Percentiles rank a stretch among this genome's conserved stretches.
Evolutionary conservation across 2,888 invertebrate species (phyloP).

Genomic region (Atethmia centrago): DNA sequence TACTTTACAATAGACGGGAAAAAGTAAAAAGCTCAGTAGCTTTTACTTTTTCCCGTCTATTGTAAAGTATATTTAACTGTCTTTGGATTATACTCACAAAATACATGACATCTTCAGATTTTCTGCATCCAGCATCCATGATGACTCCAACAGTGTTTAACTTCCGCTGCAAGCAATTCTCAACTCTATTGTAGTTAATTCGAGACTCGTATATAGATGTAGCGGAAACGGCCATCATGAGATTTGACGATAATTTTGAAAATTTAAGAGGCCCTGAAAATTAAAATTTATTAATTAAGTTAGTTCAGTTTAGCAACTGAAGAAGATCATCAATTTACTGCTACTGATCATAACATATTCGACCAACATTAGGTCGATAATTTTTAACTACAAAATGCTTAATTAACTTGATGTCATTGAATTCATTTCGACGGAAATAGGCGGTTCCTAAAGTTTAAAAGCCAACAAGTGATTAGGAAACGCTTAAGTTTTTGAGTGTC

Average conservation of each 20-base stretch:
- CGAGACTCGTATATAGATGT: constrained; percentile 38
- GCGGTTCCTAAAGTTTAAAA: background rate
- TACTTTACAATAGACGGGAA: too few species aligned
- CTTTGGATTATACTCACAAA: constrained; percentile 69
- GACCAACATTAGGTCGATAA: background rate
- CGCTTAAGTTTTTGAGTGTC: constrained; percentile 2
- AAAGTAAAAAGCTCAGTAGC: too few species aligned
- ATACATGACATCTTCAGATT: constrained; percentile 65
- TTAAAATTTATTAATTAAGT: background rate
- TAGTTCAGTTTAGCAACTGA: background rate
- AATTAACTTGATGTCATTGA: background rate
- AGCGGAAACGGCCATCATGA: constrained; percentile 61
- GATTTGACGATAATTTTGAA: constrained; percentile 55
- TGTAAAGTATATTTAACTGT: too few species aligned
- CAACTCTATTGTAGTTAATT: constrained; percentile 24
- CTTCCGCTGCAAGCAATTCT: constrained; percentile 60
- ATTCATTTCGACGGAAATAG: background rate
- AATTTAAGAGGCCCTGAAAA: constrained; percentile 67
- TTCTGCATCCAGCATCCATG: constrained; percentile 61
- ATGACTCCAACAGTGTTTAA: constrained; percentile 54
- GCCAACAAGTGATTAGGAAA: background rate
- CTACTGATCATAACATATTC: background rate
- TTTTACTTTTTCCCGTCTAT: too few species aligned
- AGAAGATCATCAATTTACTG: background rate
- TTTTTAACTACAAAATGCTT: background rate